A percentile compares a stretch with the other conserved stretches of the same genome.
These are phyloP conservation scores for Ptilonorhynchus violaceus DNA, from an alignment of 2,113 vertebrate species.

Conservation along the genomic window DNA sequence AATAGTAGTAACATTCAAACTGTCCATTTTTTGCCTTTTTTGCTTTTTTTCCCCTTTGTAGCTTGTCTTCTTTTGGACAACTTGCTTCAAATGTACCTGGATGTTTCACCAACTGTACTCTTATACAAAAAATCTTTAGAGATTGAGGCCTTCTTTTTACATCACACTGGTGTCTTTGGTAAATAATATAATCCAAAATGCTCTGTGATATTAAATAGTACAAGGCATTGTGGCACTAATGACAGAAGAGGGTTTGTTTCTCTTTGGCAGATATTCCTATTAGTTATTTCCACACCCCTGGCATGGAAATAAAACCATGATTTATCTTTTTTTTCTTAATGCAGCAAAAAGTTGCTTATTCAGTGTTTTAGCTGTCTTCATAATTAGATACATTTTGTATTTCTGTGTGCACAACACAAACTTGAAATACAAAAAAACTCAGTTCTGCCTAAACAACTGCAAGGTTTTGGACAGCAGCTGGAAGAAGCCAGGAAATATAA, in stretches of 20 bases:
- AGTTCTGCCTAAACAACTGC: not conserved
- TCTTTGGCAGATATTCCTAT: not conserved
- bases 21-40: fast-evolving
- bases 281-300: not conserved
- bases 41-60: not conserved
- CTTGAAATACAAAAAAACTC: not conserved
- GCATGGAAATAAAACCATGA: not conserved
- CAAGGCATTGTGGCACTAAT: not conserved
- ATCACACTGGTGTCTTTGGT: not conserved
- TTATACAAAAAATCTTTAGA: not conserved
- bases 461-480: slow-evolving; percentile 7
- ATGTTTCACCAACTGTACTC: not conserved
- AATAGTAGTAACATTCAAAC: not conserved
- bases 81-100: not conserved
- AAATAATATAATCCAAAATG: not conserved
- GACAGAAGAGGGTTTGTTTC: not conserved
- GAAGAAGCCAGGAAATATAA: slow-evolving; percentile 57
- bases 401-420: not conserved
- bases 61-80: not conserved
- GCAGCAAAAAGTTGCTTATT: not conserved
- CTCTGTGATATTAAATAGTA: not conserved
- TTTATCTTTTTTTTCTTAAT: not conserved
- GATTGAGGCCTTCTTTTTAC: not conserved
- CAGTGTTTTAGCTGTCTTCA: not conserved
- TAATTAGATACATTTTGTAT: not conserved